Conservation (phyloP, 2,797 vertebrate genomes). For the Numenius phaeopus region DNA sequence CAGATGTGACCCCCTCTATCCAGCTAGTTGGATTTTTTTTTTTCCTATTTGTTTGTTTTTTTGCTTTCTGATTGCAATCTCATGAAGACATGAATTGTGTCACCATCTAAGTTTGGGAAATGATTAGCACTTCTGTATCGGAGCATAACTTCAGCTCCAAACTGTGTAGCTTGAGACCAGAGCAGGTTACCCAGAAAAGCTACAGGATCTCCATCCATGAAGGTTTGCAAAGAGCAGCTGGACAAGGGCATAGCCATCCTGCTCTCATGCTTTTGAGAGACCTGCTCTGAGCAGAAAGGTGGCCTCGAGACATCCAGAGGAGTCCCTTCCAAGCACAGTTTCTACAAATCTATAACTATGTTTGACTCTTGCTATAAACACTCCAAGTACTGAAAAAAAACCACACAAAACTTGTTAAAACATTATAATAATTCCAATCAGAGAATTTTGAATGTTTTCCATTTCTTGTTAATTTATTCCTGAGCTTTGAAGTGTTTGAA, state of each 20-base stretch:
- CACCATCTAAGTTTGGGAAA: not conserved
- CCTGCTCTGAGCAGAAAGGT: not conserved
- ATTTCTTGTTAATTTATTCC: slow-evolving; percentile 29
- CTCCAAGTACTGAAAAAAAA: not conserved
- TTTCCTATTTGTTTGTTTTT: not conserved
- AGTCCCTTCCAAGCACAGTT: not conserved
- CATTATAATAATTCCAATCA: not conserved
- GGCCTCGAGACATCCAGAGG: not conserved
- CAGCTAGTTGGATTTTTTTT: not conserved
- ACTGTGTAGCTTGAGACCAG: not conserved
- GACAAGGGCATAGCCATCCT: not conserved
- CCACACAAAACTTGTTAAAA: not conserved
- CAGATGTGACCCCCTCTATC: not conserved
- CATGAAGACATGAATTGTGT: not conserved
- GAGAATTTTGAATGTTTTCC: not conserved
- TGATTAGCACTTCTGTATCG: not conserved
- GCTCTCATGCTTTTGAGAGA: not conserved
- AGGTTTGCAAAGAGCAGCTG: not conserved
- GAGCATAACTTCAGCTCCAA: not conserved
- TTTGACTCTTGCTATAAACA: not conserved
- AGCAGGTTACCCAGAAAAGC: not conserved
- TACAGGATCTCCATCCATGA: not conserved
- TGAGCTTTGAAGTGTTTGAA: slow-evolving; percentile 35
- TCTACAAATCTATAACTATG: not conserved
- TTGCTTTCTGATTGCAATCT: not conserved